Conservation (phyloP, 2,113 vertebrate genomes). For the Saiga tatarica region DNA sequence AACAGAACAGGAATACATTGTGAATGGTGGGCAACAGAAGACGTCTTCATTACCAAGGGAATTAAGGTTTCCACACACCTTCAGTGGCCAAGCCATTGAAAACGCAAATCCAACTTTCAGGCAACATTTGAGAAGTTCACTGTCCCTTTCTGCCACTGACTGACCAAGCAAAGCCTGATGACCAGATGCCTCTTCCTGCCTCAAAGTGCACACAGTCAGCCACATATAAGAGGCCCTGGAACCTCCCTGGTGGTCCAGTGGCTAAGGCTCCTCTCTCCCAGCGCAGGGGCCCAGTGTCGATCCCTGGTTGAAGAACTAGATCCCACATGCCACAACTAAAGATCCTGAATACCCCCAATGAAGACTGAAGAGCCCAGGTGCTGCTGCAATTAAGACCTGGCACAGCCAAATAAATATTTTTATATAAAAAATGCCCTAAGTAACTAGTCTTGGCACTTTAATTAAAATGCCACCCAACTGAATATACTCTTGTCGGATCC, state of each 20-base stretch:
- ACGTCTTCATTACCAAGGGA: neutral
- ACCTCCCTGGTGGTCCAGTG: neutral
- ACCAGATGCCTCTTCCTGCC: neutral
- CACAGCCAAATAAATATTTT: neutral
- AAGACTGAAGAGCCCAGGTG: neutral
- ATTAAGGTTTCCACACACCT: neutral
- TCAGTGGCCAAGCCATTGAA: neutral
- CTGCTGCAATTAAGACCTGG: neutral
- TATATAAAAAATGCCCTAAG: neutral
- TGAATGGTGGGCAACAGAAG: neutral
- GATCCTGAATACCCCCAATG: rapidly evolving
- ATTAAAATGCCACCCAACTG: constrained; percentile 20
- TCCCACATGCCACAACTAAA: neutral
- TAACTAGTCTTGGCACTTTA: neutral
- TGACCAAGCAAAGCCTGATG: neutral
- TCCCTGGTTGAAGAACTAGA: neutral
- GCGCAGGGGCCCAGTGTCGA: neutral
- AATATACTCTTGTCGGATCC: neutral
- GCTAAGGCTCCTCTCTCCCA: neutral
- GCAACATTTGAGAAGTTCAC: neutral
- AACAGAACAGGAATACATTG: neutral
- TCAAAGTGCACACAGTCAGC: neutral
- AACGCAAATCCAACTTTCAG: neutral
- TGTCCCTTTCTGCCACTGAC: neutral
- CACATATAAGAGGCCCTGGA: neutral